A percentile compares a stretch with the other conserved stretches of the same genome.
These are phyloP conservation scores for Drosophila mayaguana DNA, from an alignment of 2,888 invertebrate species.

Conservation along the genomic window DNA sequence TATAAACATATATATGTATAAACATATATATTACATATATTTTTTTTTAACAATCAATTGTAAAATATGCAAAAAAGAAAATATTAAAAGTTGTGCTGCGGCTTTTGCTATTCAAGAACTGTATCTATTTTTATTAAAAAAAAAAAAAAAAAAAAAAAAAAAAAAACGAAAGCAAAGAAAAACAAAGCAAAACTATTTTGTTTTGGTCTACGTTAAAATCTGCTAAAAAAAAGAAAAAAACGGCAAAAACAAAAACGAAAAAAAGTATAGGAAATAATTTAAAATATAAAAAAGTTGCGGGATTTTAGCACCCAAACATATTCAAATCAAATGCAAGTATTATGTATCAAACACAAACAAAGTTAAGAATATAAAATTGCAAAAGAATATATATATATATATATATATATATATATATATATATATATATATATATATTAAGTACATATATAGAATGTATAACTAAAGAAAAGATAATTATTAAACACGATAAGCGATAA, in stretches of 20 bases:
- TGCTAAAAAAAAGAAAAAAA: slow-evolving; percentile 12
- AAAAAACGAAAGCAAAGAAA: neutral
- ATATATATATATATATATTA: slow-evolving; percentile 12
- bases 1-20: too few relatives aligned
- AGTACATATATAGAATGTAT: slow-evolving; percentile 37
- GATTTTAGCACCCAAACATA: slow-evolving; percentile 21
- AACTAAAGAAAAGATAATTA: slow-evolving; percentile 32
- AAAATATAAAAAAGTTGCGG: slow-evolving; percentile 5
- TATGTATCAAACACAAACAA: slow-evolving; percentile 52
- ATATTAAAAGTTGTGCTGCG: slow-evolving; percentile 46
- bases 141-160: neutral
- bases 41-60: slow-evolving; percentile 49
- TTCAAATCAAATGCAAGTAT: slow-evolving; percentile 59
- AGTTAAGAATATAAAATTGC: slow-evolving; percentile 14
- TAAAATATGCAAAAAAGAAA: slow-evolving; percentile 43
- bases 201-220: slow-evolving; percentile 41
- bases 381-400: slow-evolving; percentile 11
- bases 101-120: slow-evolving; percentile 58
- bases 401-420: slow-evolving; percentile 4
- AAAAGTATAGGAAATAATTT: slow-evolving; percentile 5
- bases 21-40: slow-evolving; percentile 35
- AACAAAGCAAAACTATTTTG: slow-evolving; percentile 5
- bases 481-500: slow-evolving; percentile 43
- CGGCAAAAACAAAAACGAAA: neutral
- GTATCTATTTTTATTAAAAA: slow-evolving; percentile 51